Base-by-base conservation (phyloP, 2,113 vertebrate genomes). In the Willisornis vidua region DNA sequence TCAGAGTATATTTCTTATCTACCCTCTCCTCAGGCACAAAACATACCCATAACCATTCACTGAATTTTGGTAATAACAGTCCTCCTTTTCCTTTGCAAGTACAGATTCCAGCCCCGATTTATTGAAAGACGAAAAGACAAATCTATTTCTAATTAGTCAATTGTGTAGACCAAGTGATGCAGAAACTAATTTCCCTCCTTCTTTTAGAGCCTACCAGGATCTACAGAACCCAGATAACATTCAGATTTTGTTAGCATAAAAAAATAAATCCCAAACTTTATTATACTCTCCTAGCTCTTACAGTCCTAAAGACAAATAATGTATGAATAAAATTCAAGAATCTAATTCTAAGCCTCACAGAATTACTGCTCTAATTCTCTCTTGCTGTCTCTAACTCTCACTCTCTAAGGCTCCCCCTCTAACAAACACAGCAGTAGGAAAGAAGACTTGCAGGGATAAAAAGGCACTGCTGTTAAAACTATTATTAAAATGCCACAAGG, bases 401-500 rank as follows among this genome's bases (percentile, higher is more conserved):
- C 15, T 76, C 11, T 77, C 57, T 39, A 24, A 87, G 79, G 33
- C 37, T 57, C n/a, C 23, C 7, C 9, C 17, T 31, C 59, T 81
- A 73, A 51, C 54, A 82, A 94, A 74, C 80, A 94, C 86, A 94
- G 88, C 78, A 85, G 70, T 82, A 75, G 58, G 29, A 89, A 87
- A 96, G 77, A 77, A 18, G 54, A 84, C 89, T 94, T 94, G 70
- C 55, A 89, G 85, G 73, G 90, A 96, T 93, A 96, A 94, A 96
- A 95, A 96, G 63, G 20, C 72, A 93, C 77, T 5, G 2, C 89
- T 90, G 77, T 39, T 93, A 68, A 93, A 91, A 95, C 92, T 89
- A 90, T 95, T 97, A 96, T 91, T 96, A 96, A 96, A 96, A 93
- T 62, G 73, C 90, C 61, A 73, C 90, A 93, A 94, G 88, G 55